These are phyloP conservation scores for Hyles euphorbiae DNA, from an alignment of 1,140 invertebrate species.

Conservation along the genomic window DNA sequence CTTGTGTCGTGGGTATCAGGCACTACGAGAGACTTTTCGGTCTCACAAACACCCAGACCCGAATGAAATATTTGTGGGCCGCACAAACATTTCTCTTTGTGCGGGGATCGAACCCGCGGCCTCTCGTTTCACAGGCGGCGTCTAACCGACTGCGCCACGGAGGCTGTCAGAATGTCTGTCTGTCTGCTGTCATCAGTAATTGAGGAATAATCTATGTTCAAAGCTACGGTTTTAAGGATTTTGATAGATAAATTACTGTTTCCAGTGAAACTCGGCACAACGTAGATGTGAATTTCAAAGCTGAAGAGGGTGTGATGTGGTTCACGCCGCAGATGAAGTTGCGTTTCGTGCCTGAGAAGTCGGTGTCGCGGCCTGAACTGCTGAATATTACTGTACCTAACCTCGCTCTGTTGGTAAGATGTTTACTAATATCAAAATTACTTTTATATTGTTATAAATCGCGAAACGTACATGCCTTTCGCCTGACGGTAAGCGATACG, in stretches of 20 bases:
- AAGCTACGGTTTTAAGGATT: not conserved
- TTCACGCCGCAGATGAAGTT: conserved; percentile 14
- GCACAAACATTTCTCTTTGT: too few species aligned
- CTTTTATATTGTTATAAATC: not conserved
- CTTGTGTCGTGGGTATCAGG: too few species aligned
- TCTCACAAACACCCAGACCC: too few species aligned
- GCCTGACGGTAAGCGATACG: too few species aligned
- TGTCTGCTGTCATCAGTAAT: not conserved
- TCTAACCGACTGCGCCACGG: too few species aligned
- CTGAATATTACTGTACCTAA: conserved; percentile 11
- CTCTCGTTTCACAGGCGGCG: too few species aligned
- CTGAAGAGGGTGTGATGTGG: conserved; percentile 2
- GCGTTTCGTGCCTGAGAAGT: conserved; percentile 9
- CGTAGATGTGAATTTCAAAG: conserved; percentile 7
- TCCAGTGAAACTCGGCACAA: conserved; percentile 9
- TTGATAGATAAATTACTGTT: not conserved
- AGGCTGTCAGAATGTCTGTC: too few species aligned
- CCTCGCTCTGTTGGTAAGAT: conserved; percentile 7
- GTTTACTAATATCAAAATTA: not conserved
- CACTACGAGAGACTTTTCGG: too few species aligned
- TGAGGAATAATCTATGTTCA: not conserved
- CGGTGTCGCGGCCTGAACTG: not conserved
- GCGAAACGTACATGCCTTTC: too few species aligned
- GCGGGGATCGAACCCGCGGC: too few species aligned
- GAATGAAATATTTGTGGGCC: too few species aligned